A percentile compares a stretch with the other conserved stretches of the same genome.
phyloP scores from a whole-genome alignment of 2,888 invertebrate species.

The Lysandra bellargus region DNA sequence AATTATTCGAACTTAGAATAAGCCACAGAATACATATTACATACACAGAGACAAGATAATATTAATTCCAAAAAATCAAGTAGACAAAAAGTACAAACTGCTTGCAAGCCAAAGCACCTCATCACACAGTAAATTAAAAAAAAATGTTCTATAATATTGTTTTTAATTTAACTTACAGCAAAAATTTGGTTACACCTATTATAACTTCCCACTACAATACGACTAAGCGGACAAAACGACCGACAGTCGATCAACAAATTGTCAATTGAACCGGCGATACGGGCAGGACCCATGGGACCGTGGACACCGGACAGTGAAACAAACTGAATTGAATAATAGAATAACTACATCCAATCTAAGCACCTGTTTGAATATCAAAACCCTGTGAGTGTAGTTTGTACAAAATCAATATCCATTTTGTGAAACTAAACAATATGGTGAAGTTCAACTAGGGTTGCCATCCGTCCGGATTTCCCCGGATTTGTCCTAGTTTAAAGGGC shows the following conservation, averaged over 20 bases:
- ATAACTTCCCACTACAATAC: constrained; percentile 42
- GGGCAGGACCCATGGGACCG: constrained; percentile 47
- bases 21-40: too few relatives aligned
- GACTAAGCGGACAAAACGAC: constrained; percentile 51
- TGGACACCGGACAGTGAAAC: constrained; percentile 26
- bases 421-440: neutral
- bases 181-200: neutral
- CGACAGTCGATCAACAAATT: constrained; percentile 53
- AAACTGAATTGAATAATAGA: neutral
- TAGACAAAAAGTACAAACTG: too few relatives aligned
- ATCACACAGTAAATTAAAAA: too few relatives aligned
- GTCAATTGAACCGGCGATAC: constrained; percentile 57
- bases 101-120: too few relatives aligned
- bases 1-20: too few relatives aligned
- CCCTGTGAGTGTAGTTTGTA: neutral
- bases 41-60: too few relatives aligned
- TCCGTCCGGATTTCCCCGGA: too few relatives aligned
- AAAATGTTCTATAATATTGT: too few relatives aligned
- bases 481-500: too few relatives aligned
- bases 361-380: neutral
- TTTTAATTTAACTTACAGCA: neutral
- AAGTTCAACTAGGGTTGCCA: neutral
- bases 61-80: too few relatives aligned
- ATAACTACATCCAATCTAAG: constrained; percentile 3
- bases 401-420: neutral